These are phyloP conservation scores for Eretmochelys imbricata DNA, from an alignment of 2,113 vertebrate species.

Conservation along the genomic window DNA sequence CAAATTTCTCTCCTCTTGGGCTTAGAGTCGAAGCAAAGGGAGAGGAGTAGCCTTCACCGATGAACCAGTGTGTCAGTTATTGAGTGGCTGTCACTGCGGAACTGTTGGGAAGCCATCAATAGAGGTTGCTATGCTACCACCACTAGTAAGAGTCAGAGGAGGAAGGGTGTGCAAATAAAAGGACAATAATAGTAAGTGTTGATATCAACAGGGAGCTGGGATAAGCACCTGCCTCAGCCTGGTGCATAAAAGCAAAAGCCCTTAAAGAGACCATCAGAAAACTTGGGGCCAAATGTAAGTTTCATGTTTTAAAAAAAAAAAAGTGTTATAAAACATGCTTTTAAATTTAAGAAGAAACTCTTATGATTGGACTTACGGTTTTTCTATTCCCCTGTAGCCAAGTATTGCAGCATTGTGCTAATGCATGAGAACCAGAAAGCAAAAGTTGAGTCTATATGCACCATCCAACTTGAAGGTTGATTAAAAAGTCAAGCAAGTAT, in stretches of 20 bases:
- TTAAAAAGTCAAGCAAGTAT: neutral
- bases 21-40: neutral
- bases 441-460: neutral
- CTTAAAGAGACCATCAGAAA: neutral
- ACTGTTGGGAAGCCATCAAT: neutral
- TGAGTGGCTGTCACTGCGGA: neutral
- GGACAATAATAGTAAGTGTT: neutral
- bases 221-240: neutral
- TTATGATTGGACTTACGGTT: neutral
- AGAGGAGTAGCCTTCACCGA: neutral
- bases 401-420: neutral
- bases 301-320: neutral
- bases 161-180: neutral
- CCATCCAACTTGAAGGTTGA: neutral
- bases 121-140: neutral
- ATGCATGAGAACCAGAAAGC: neutral
- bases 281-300: neutral
- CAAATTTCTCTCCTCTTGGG: neutral
- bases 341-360: neutral
- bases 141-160: neutral
- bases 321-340: neutral
- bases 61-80: neutral
- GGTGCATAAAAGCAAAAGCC: neutral
- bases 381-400: neutral
- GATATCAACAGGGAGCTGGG: neutral